phyloP scores from a whole-genome alignment of 2,888 invertebrate species.

The Drosophila hamatofila region DNA sequence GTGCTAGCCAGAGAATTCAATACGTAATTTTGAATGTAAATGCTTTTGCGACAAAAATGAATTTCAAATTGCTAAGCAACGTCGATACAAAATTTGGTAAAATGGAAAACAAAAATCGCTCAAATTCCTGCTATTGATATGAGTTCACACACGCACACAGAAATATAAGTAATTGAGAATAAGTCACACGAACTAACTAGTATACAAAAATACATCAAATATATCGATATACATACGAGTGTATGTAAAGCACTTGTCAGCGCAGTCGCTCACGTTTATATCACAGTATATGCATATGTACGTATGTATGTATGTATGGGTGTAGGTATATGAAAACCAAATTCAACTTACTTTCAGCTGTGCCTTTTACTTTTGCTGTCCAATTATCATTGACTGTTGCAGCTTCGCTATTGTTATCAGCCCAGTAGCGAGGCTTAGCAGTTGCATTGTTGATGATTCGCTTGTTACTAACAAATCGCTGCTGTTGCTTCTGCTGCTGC shows the following conservation, averaged over 20 bases:
- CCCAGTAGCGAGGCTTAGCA: constrained; percentile 61
- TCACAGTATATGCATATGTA: neutral
- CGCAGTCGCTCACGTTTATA: neutral
- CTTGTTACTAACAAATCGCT: constrained; percentile 63
- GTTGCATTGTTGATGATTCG: constrained; percentile 72
- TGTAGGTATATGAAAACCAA: neutral
- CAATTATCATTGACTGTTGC: neutral
- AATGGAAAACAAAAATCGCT: neutral
- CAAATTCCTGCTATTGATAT: neutral
- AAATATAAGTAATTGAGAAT: neutral
- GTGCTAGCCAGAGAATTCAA: constrained; percentile 14
- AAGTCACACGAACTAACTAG: neutral
- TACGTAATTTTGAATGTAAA: constrained; percentile 51
- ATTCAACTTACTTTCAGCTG: constrained; percentile 36
- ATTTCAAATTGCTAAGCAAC: constrained; percentile 9
- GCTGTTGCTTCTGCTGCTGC: constrained; percentile 12
- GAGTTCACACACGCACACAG: neutral
- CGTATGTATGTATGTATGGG: neutral
- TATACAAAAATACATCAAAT: neutral
- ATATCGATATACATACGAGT: neutral
- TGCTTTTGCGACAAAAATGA: constrained; percentile 18
- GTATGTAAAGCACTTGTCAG: neutral
- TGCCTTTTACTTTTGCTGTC: constrained; percentile 10
- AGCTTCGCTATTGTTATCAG: constrained; percentile 26
- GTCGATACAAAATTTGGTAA: neutral